These are phyloP conservation scores for Aradus depressus DNA, from an alignment of 2,888 invertebrate genomes.

Conservation along the genomic window DNA sequence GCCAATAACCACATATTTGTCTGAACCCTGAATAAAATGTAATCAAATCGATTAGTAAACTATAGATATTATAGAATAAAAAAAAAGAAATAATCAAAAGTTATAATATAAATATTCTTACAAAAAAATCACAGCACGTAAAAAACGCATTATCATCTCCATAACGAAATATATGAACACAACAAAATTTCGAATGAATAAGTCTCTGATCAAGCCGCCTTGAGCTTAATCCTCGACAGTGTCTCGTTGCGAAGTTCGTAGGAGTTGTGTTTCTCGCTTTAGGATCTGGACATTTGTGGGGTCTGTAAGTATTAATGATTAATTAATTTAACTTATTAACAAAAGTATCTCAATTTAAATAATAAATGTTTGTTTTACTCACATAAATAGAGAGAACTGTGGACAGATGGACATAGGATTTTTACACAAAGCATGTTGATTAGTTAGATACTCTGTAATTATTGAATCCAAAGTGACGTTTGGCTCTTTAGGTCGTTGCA, in stretches of 20 bases:
- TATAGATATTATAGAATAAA: background rate
- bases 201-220: constrained; percentile 64
- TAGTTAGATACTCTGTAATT: constrained; percentile 90
- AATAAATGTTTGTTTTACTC: constrained; percentile 37
- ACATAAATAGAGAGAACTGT: constrained; percentile 85
- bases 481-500: constrained; percentile 19
- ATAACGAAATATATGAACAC: constrained; percentile 58
- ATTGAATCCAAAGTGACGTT: constrained; percentile 72
- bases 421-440: constrained; percentile 95
- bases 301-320: constrained; percentile 44
- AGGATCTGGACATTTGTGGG: constrained; percentile 92
- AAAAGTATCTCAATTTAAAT: constrained; percentile 13
- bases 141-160: constrained; percentile 62
- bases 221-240: constrained; percentile 46
- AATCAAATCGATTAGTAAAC: background rate
- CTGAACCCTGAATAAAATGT: constrained; percentile 40
- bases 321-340: background rate
- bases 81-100: background rate
- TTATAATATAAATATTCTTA: constrained; percentile 28
- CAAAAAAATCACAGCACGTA: constrained; percentile 57
- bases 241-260: constrained; percentile 58
- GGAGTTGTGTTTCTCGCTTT: constrained; percentile 53
- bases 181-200: constrained; percentile 72
- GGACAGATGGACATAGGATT: constrained; percentile 97
- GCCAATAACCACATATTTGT: constrained; percentile 66